Base-by-base conservation (phyloP, 2,797 vertebrate species). In the Pipistrellus pygmaeus region DNA sequence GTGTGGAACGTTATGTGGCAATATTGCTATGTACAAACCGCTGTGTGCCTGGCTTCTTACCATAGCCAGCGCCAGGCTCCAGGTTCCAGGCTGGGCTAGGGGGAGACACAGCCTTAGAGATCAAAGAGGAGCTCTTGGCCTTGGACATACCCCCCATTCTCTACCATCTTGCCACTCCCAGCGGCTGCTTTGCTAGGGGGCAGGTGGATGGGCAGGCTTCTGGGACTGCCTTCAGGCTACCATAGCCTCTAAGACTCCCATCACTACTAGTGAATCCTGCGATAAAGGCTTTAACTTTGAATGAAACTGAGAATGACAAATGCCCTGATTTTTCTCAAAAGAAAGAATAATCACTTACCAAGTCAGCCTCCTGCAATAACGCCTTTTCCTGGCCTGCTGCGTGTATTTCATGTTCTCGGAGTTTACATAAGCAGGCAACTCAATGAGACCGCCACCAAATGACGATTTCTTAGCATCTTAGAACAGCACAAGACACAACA, bases 311-410 rank as follows among this genome's bases (percentile, higher is more conserved):
- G 38, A 90, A 90, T 13, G 51, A 85, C 53, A 27, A 17, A 82
- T 32, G 46, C 18, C 86, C 38, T 64, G 15, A 18, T 84, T 92
- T 94, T 95, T 90, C 48, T 64, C 46, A 41, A 94, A 48, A 90
- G 20, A 69, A 91, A 92, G 30, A 91, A 41, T 17, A 83, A 62
- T 44, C 55, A 98, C 98, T 91, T 90, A 99, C 99, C 99, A 98
- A 12, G 98, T 98, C 69, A 99, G 97, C 8, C 98, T 98, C n/a
- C 60, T 95, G 88, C 98, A 98, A 10, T 98, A 97, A 66, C 97
- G 96, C 72, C 96, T 97, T 97, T 98, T 98, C 91, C 96, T 98
- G 96, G 98, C 98, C 72, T 98, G 95, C 41, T 97, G 94, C 11
- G 98, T 97, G 88, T 98, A 97, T 6, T 95, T 98, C 97, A 98